These are phyloP conservation scores for Pterobdella sp. DNA, from an alignment of 2,888 invertebrate genomes.

Conservation along the genomic window DNA sequence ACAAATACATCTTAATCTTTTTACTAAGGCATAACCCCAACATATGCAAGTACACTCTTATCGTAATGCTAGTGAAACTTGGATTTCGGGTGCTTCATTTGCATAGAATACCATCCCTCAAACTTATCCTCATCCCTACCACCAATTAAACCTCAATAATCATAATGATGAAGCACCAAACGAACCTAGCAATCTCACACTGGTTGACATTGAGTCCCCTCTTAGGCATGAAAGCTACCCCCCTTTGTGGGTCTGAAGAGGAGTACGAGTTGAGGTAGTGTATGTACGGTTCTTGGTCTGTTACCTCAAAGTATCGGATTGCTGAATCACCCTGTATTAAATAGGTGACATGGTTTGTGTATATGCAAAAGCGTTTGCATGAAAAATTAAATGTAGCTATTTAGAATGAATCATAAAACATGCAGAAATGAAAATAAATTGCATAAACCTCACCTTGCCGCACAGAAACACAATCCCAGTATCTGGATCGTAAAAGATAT, in stretches of 20 bases:
- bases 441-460: slow-evolving; percentile 58
- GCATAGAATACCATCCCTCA: background rate
- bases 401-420: too few relatives aligned
- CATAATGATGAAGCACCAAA: background rate
- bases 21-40: too few relatives aligned
- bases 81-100: background rate
- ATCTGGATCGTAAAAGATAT: slow-evolving; percentile 85
- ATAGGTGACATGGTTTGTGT: too few relatives aligned
- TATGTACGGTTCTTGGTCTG: slow-evolving; percentile 78
- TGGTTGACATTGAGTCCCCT: slow-evolving; percentile 68
- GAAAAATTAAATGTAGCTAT: too few relatives aligned
- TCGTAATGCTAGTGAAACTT: too few relatives aligned
- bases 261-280: slow-evolving; percentile 84
- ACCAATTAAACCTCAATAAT: background rate
- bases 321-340: slow-evolving; percentile 75
- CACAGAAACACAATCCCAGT: slow-evolving; percentile 72
- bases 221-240: slow-evolving; percentile 85
- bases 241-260: slow-evolving; percentile 81
- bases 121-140: background rate
- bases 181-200: slow-evolving; percentile 39
- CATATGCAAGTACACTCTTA: too few relatives aligned
- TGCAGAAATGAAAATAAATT: too few relatives aligned
- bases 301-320: slow-evolving; percentile 88
- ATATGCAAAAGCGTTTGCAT: too few relatives aligned
- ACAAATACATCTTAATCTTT: too few relatives aligned